Evolutionary conservation across 2,797 vertebrate genomes (phyloP).

Genomic region (Sebastes glaucus): DNA sequence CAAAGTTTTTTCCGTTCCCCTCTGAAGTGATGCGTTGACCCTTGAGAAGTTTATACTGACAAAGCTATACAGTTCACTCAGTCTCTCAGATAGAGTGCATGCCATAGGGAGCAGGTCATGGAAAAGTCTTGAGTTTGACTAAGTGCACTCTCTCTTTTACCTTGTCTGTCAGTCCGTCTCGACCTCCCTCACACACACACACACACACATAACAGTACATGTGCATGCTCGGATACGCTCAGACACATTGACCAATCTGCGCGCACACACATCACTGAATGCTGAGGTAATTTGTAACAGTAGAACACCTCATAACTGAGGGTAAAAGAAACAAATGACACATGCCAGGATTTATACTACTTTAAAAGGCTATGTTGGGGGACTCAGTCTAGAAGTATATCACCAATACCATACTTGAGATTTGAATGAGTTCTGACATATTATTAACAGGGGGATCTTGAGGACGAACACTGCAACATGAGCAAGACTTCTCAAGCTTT

Average conservation of each 20-base stretch:
- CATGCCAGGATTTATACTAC: conserved; percentile 65
- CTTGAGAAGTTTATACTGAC: conserved; percentile 80
- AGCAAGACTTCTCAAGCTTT: background rate
- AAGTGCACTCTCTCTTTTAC: conserved; percentile 76
- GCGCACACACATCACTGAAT: conserved; percentile 69
- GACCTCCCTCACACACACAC: conserved; percentile 57
- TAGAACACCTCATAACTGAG: conserved; percentile 69
- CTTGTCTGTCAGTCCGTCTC: conserved; percentile 70
- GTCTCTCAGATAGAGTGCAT: conserved; percentile 83
- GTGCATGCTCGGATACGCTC: conserved; percentile 59
- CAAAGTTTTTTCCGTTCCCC: conserved; percentile 58
- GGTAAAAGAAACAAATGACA: conserved; percentile 77
- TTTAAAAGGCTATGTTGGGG: conserved; percentile 71
- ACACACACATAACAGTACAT: conserved; percentile 5
- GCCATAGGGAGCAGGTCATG: conserved; percentile 83
- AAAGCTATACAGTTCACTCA: conserved; percentile 75
- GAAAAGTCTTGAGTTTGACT: conserved; percentile 82
- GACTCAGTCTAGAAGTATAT: conserved; percentile 35
- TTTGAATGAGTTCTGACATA: conserved; percentile 39
- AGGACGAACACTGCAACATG: background rate
- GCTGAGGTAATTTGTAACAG: conserved; percentile 80
- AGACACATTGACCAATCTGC: conserved; percentile 53
- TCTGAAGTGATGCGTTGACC: conserved; percentile 79
- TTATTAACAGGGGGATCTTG: conserved; percentile 14
- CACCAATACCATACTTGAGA: conserved; percentile 22